A percentile compares a stretch with the other conserved stretches of the same genome.
These are phyloP conservation scores for Koerneria pararmatus DNA, from an alignment of 2,888 invertebrate species.

Conservation along the genomic window DNA sequence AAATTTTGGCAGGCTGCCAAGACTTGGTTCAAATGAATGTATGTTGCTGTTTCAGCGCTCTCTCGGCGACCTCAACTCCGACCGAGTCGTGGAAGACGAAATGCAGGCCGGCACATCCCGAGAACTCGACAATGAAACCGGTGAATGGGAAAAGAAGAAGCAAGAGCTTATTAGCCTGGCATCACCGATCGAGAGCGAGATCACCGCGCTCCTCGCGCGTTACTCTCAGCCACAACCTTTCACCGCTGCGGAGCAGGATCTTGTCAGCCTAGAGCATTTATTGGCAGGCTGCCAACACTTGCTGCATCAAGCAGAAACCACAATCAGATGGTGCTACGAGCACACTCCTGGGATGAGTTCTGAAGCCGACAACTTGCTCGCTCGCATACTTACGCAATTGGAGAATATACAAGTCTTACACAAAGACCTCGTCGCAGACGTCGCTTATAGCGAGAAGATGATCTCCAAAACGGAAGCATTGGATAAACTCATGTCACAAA, in stretches of 20 bases:
- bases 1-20: too few relatives aligned
- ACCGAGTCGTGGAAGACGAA: slow-evolving; percentile 8
- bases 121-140: too few relatives aligned
- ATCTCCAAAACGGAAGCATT: too few relatives aligned
- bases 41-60: too few relatives aligned
- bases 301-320: background rate
- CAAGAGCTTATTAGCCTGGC: background rate
- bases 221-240: slow-evolving; percentile 9
- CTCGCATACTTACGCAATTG: slow-evolving; percentile 5
- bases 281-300: background rate
- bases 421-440: slow-evolving; percentile 1
- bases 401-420: slow-evolving; percentile 3
- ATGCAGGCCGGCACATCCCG: background rate
- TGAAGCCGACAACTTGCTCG: slow-evolving; percentile 13
- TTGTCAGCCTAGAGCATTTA: background rate
- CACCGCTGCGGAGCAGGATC: slow-evolving; percentile 10
- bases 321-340: background rate
- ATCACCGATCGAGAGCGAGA: slow-evolving; percentile 1
- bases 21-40: too few relatives aligned
- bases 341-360: background rate
- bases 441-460: slow-evolving; percentile 3
- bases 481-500: too few relatives aligned
- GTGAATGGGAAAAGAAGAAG: background rate
- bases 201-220: slow-evolving; percentile 4
- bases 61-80: slow-evolving; percentile 16